Percentiles rank a stretch among this genome's conserved stretches.
phyloP scores from a whole-genome alignment of 2,888 invertebrate genomes.

The Eudasyphora cyanicolor region DNA sequence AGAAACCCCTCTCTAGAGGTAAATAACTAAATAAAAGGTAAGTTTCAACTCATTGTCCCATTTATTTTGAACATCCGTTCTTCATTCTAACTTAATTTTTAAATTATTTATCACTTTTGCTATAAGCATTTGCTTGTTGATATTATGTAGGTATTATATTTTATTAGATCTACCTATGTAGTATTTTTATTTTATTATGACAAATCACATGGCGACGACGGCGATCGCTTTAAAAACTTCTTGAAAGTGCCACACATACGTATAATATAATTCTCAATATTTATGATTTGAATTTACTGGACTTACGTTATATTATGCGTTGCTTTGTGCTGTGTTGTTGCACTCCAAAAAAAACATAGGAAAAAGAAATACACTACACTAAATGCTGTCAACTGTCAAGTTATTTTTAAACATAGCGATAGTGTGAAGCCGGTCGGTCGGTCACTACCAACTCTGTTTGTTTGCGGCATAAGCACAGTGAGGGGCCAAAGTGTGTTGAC shows the following conservation, averaged over 20 bases:
- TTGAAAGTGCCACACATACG: neutral
- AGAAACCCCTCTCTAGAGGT: no score
- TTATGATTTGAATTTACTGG: neutral
- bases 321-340: neutral
- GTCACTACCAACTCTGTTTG: neutral
- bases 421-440: neutral
- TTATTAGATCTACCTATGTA: no score
- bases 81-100: neutral
- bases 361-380: neutral
- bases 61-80: neutral
- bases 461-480: neutral
- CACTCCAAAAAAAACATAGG: neutral
- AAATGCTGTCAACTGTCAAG: neutral
- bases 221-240: neutral
- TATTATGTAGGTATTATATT: neutral
- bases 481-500: neutral
- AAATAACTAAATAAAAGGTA: slow-evolving; percentile 2
- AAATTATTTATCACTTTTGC: neutral
- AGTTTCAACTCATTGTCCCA: no score
- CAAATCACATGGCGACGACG: neutral
- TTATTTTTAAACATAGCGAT: slow-evolving; percentile 11
- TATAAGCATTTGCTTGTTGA: neutral
- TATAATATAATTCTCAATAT: neutral
- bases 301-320: neutral
- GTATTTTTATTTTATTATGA: no score